These are phyloP conservation scores for Amphiprion percula DNA, from an alignment of 2,113 vertebrate species.

Conservation along the genomic window DNA sequence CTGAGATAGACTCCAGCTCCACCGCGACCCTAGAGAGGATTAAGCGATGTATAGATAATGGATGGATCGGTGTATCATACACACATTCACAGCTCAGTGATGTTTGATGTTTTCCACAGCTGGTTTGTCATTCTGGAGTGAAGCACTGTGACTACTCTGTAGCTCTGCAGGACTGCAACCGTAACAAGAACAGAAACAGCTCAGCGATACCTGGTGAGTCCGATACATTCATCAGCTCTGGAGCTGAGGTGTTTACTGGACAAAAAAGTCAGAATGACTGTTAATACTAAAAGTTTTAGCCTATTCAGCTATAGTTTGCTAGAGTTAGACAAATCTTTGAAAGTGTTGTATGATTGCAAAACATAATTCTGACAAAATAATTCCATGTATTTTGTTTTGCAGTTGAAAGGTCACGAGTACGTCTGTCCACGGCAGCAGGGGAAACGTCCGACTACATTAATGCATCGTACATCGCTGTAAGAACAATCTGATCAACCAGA, in stretches of 20 bases:
- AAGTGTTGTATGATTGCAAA: too few species aligned
- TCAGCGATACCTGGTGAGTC: constrained; percentile 91
- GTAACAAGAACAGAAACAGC: constrained; percentile 90
- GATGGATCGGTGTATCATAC: too few species aligned
- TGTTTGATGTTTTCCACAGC: constrained; percentile 78
- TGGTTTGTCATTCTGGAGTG: constrained; percentile 87
- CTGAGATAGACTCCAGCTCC: too few species aligned
- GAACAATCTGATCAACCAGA: constrained; percentile 28
- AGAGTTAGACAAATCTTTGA: too few species aligned
- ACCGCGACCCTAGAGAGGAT: too few species aligned
- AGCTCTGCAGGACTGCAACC: constrained; percentile 90
- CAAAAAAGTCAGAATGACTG: too few species aligned
- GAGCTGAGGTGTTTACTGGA: too few species aligned
- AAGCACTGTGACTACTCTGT: constrained; percentile 88
- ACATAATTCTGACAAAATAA: too few species aligned
- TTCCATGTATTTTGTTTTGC: constrained; percentile 32
- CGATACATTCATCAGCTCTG: background rate
- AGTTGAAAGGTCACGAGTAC: constrained; percentile 92
- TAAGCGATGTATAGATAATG: too few species aligned
- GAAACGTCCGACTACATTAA: constrained; percentile 94
- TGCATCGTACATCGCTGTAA: constrained; percentile 92
- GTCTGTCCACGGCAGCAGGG: constrained; percentile 85
- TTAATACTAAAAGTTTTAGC: too few species aligned
- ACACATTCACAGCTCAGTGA: too few species aligned
- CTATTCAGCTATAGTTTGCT: too few species aligned